Conservation (phyloP, 2,797 vertebrate genomes). For the Ctenosaura bakeri region DNA sequence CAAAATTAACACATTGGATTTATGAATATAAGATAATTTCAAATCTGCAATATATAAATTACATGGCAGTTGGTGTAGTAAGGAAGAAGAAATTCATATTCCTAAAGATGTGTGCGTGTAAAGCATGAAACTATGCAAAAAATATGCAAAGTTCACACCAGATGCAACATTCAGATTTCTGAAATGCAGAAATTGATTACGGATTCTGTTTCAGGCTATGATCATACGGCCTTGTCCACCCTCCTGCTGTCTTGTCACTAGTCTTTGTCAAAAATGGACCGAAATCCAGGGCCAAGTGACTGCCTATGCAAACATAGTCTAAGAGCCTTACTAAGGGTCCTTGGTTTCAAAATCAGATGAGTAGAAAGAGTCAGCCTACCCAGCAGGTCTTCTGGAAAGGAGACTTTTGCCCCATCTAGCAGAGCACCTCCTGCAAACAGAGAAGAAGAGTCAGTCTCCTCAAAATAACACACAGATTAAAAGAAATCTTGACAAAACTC, state of each 20-base stretch:
- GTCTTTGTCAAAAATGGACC: not conserved
- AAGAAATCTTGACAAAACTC: conserved; percentile 58
- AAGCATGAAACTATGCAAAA: not conserved
- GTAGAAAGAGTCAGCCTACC: conserved; percentile 25
- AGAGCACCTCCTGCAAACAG: conserved; percentile 76
- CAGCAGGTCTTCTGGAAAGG: conserved; percentile 6
- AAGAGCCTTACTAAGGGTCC: not conserved
- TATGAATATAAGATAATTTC: no score
- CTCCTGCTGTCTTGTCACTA: not conserved
- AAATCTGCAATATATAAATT: no score
- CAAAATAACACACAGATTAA: conserved; percentile 47
- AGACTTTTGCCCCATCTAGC: not conserved
- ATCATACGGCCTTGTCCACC: not conserved
- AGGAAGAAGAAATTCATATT: not conserved
- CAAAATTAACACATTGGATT: no score
- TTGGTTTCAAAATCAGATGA: not conserved
- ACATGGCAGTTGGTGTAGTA: not conserved
- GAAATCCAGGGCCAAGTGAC: not conserved
- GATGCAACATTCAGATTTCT: not conserved
- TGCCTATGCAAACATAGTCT: not conserved
- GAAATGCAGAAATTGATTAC: not conserved
- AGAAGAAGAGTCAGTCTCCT: conserved; percentile 71
- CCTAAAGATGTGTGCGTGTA: not conserved
- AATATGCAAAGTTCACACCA: not conserved
- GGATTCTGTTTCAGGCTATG: not conserved